A percentile compares a stretch with the other conserved stretches of the same genome.
Evolutionary conservation across 2,888 invertebrate species (phyloP).

Genomic region (Trissoscelio sp.): DNA sequence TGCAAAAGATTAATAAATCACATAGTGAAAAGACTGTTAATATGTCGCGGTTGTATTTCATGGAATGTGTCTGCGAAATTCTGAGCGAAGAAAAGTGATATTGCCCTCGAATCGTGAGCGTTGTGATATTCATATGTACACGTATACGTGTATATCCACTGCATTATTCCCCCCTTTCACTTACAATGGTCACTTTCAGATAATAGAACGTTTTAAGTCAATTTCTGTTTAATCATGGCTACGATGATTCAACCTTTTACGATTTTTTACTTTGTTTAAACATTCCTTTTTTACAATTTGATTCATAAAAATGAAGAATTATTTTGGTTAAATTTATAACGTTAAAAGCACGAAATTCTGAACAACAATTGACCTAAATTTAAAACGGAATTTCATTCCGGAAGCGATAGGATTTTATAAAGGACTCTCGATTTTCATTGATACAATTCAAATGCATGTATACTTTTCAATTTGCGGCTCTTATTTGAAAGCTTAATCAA

Average conservation of each 20-base stretch:
- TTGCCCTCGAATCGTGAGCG: constrained; percentile 52
- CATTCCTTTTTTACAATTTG: too few species aligned
- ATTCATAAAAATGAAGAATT: too few species aligned
- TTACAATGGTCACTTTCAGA: constrained; percentile 49
- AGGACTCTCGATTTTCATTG: constrained; percentile 2
- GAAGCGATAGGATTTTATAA: constrained; percentile 1
- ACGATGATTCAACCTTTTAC: not conserved
- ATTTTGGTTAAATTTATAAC: not conserved
- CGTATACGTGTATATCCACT: not conserved
- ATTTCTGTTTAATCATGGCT: constrained; percentile 9
- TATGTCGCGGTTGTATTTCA: constrained; percentile 51
- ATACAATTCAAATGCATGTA: not conserved
- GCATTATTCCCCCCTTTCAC: constrained; percentile 54
- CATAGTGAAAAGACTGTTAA: constrained; percentile 55
- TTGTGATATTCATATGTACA: constrained; percentile 34
- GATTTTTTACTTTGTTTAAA: too few species aligned
- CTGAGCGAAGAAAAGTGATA: constrained; percentile 60
- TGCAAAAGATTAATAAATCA: constrained; percentile 55
- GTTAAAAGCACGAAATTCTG: constrained; percentile 6
- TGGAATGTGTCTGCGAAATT: constrained; percentile 55
- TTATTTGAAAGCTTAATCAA: too few species aligned
- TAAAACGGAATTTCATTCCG: not conserved
- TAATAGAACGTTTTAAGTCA: constrained; percentile 33
- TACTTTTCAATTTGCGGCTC: not conserved
- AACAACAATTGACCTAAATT: constrained; percentile 28